These are phyloP conservation scores for Mythimna lalbum DNA, from an alignment of 2,888 invertebrate species.

Conservation along the genomic window DNA sequence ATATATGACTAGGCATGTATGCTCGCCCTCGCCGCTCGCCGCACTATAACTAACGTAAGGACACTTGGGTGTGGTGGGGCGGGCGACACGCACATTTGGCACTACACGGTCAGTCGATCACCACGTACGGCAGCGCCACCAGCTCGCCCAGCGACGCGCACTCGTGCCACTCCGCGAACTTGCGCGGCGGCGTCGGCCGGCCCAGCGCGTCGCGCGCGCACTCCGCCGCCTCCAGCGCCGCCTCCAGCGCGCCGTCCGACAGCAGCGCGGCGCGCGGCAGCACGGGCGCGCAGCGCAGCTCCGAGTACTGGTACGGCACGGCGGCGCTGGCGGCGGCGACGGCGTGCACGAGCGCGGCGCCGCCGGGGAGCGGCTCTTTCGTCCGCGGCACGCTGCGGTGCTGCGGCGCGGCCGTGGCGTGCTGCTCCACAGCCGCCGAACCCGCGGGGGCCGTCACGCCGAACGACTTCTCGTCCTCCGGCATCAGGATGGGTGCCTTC, in stretches of 20 bases:
- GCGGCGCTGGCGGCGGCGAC: conserved; percentile 66
- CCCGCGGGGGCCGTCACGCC: conserved; percentile 56
- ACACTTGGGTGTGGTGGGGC: conserved; percentile 79
- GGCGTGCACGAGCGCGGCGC: conserved; percentile 74
- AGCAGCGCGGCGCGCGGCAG: conserved; percentile 66
- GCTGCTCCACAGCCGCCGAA: conserved; percentile 31
- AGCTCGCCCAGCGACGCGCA: conserved; percentile 95
- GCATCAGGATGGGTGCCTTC: conserved; percentile 76
- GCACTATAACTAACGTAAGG: conserved; percentile 84
- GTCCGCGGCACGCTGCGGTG: conserved; percentile 86
- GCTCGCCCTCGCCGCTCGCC: conserved; percentile 51
- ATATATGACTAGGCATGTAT: conserved; percentile 64
- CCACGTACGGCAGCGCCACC: conserved; percentile 98
- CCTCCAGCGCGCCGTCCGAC: conserved; percentile 35
- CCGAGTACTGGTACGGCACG: conserved; percentile 75
- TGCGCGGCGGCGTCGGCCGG: conserved; percentile 79
- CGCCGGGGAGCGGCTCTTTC: conserved; percentile 75
- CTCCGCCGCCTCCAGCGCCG: conserved; percentile 57
- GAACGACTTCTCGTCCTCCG: conserved; percentile 75
- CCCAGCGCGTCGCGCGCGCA: conserved; percentile 72
- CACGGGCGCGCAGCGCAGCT: conserved; percentile 75
- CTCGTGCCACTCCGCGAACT: conserved; percentile 98
- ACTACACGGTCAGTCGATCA: conserved; percentile 94
- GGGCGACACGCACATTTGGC: conserved; percentile 57
- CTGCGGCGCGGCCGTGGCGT: conserved; percentile 64